These are phyloP conservation scores for Virgularia gustaviana DNA, from an alignment of 92 coral and sea anemone species.

Conservation along the genomic window DNA sequence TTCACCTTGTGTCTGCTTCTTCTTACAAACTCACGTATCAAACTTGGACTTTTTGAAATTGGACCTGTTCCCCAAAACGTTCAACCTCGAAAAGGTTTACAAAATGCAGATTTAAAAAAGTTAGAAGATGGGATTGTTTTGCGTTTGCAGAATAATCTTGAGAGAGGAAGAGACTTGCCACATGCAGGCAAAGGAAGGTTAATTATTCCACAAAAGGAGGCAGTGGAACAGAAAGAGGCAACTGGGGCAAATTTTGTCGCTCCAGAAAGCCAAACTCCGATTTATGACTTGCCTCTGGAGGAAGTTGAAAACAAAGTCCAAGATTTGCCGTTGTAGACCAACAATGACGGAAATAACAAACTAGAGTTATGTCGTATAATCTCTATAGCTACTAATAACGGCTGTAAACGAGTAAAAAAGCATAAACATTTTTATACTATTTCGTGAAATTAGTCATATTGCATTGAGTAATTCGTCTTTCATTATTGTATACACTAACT, in stretches of 20 bases:
- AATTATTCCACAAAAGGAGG: too few species aligned
- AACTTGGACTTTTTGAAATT: conserved; percentile 28
- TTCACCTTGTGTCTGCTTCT: conserved; percentile 56
- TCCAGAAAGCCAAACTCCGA: background rate
- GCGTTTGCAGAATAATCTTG: background rate
- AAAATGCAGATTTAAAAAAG: background rate
- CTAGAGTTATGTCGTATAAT: too few species aligned
- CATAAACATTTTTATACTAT: too few species aligned
- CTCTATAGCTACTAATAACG: too few species aligned
- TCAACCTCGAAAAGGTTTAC: background rate
- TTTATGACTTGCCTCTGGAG: background rate
- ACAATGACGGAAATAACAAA: too few species aligned
- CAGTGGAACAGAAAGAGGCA: background rate
- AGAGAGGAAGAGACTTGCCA: background rate
- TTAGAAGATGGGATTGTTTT: background rate
- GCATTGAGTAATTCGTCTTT: too few species aligned
- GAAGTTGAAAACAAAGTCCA: background rate
- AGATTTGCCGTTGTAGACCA: too few species aligned
- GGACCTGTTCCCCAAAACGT: background rate
- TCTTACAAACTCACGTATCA: conserved; percentile 37
- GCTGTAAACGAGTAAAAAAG: too few species aligned
- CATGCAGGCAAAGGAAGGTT: background rate
- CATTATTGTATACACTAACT: too few species aligned
- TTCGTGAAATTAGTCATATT: too few species aligned
- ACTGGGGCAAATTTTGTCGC: background rate